Evolutionary conservation across 2,888 invertebrate species (phyloP).

Genomic region (Mamestra brassicae): DNA sequence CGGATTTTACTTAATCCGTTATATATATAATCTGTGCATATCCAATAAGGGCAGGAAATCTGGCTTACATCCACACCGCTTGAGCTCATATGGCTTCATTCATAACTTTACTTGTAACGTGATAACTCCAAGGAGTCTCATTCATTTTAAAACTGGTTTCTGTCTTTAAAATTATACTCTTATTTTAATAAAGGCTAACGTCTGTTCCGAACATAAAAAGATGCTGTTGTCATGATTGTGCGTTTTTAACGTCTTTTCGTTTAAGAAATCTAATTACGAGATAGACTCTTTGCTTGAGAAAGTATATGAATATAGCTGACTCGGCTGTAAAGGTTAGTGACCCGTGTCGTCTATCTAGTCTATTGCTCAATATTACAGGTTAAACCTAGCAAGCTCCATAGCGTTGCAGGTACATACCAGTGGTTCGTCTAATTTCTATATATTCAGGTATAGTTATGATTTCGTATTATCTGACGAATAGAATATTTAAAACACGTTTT

Average conservation of each 20-base stretch:
- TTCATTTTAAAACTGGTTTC: constrained; percentile 50
- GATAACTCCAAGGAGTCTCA: constrained; percentile 46
- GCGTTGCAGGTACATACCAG: too few relatives aligned
- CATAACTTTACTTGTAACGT: constrained; percentile 52
- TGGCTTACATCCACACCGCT: constrained; percentile 58
- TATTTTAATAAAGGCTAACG: constrained; percentile 34
- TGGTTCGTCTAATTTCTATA: too few relatives aligned
- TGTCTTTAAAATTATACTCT: constrained; percentile 27
- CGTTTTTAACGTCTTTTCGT: constrained; percentile 17
- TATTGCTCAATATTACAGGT: not conserved
- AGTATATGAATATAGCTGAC: not conserved
- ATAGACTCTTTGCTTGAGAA: constrained; percentile 11
- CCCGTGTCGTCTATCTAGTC: not conserved
- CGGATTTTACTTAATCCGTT: constrained; percentile 37
- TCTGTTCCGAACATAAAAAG: constrained; percentile 21
- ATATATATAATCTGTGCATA: constrained; percentile 49
- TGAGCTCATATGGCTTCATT: constrained; percentile 64
- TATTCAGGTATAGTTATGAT: too few relatives aligned
- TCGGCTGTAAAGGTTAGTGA: not conserved
- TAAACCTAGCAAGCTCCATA: too few relatives aligned
- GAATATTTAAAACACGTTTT: not conserved
- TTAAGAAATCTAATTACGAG: constrained; percentile 24
- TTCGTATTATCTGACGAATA: too few relatives aligned
- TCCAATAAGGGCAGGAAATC: constrained; percentile 63
- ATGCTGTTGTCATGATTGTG: constrained; percentile 23